Evolutionary conservation across 2,113 vertebrate genomes (phyloP).

Genomic region (Colossoma macropomum): DNA sequence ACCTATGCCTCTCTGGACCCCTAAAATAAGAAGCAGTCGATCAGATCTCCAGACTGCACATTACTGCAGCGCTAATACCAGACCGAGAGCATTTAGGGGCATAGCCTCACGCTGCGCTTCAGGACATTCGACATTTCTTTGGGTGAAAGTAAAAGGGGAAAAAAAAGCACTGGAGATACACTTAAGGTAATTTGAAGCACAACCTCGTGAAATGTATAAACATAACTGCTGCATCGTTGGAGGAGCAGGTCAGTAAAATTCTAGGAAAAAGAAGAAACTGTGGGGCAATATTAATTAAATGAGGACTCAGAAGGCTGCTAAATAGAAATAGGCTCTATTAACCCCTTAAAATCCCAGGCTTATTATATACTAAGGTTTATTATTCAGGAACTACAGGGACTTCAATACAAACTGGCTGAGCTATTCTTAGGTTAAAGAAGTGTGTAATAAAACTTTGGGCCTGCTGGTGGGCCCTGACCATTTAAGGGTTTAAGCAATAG

Average conservation of each 20-base stretch:
- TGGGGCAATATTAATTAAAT: background rate
- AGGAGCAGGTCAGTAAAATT: background rate
- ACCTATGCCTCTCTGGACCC: conserved; percentile 26
- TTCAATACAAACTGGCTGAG: no score
- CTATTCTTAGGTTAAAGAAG: no score
- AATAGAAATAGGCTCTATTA: background rate
- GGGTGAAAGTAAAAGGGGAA: background rate
- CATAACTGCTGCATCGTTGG: background rate
- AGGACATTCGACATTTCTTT: background rate
- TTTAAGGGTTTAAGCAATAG: no score
- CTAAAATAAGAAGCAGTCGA: conserved; percentile 33
- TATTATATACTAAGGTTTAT: no score
- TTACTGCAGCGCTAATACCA: conserved; percentile 14
- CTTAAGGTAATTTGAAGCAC: conserved; percentile 15
- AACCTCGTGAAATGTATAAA: conserved; percentile 2
- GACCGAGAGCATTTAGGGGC: conserved; percentile 3
- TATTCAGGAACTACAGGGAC: no score
- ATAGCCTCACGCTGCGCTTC: background rate
- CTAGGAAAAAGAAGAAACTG: background rate
- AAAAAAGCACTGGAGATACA: no score
- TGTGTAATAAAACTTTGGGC: no score
- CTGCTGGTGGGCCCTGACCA: no score
- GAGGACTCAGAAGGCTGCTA: background rate
- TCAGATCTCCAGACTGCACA: background rate
- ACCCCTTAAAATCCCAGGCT: no score